Evolutionary conservation across 2,888 invertebrate species (phyloP), one percentile per base, ranked within the genome.

Genomic region (Philopedon plagiatum): DNA sequence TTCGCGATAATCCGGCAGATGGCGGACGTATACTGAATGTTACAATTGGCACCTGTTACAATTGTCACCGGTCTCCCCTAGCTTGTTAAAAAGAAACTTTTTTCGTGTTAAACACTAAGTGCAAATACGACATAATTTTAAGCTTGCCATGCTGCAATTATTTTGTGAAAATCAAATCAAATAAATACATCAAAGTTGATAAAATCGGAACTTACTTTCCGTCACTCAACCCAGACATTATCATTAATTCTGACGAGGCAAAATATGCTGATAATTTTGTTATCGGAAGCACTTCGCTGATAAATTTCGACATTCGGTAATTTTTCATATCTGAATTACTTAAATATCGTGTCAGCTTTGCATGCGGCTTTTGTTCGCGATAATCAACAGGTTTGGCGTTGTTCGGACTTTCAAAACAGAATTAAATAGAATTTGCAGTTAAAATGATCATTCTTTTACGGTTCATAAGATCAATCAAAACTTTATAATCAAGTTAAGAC

Each of bases 301-400:
- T 68, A 61, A 68, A 54, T 60, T 68, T 49, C 68, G 68, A 61
- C 68, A 54, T 51, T 68, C 54, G 61, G 54, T 60, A 56, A 68
- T 68, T 68, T 68, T 68, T 68, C 68, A 67, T 58, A 58, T 49
- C 44, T 51, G 26, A 29, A 61, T 44, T 44, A 41, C 44, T 29
- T 46, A 18, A 61, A 44, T 41, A 61, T 26, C 21, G 18, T 7
- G 8, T 54, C 11, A 29, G 29, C 29, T 54, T 54, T 29, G 51
- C 51, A 54, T 54, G 51, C 26, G 13, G 51, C 46, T 46, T 46
- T 54, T 54, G 51, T 54, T 54, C 18, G 0, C 8, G 7, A 26
- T 29, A 5, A 13, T 54, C 68, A 68, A 68, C 68, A 68, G 61
- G 68, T 68, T n/a, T n/a, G 15, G 51, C 51, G 18, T 9, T 15